A percentile compares a stretch with the other conserved stretches of the same genome.
These are phyloP conservation scores for Agelas oroides DNA, from an alignment of 37 sponge, comb jelly and placozoan species.

Conservation along the genomic window DNA sequence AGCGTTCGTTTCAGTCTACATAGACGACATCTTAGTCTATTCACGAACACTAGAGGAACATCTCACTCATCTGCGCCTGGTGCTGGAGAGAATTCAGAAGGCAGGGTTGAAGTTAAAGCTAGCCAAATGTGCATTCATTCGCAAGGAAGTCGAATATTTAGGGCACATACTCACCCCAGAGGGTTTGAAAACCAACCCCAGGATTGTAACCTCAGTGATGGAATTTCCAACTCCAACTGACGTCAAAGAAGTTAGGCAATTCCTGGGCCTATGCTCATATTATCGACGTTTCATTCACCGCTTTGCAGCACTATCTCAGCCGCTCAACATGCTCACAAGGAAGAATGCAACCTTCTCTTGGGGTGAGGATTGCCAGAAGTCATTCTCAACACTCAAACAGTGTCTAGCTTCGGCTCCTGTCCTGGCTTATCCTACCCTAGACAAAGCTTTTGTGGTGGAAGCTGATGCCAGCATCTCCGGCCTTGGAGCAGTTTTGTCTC, in stretches of 20 bases:
- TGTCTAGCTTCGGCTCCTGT: background rate
- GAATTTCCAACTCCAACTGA: background rate
- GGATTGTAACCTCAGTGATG: background rate
- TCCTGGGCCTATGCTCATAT: constrained; percentile 26
- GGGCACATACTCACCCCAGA: constrained; percentile 13
- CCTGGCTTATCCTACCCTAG: constrained; percentile 2
- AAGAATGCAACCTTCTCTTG: constrained; percentile 12
- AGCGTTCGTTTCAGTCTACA: constrained; percentile 38
- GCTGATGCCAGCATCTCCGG: no score
- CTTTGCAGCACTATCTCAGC: constrained; percentile 21
- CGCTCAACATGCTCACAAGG: constrained; percentile 8
- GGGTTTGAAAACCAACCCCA: constrained; percentile 6
- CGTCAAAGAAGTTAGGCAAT: background rate
- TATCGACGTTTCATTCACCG: constrained; percentile 25
- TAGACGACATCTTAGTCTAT: constrained; percentile 59
- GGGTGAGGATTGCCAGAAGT: constrained; percentile 23
- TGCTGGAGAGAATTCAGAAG: constrained; percentile 1
- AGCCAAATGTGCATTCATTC: constrained; percentile 21
- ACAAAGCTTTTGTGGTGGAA: constrained; percentile 7
- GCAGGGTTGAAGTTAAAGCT: constrained; percentile 51
- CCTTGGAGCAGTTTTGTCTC: constrained; percentile 6
- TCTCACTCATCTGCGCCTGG: constrained; percentile 22
- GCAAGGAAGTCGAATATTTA: constrained; percentile 48
- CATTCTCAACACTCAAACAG: background rate
- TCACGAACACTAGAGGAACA: constrained; percentile 37